Evolutionary conservation across 2,888 invertebrate species (phyloP).

Genomic region (Tachina fera): DNA sequence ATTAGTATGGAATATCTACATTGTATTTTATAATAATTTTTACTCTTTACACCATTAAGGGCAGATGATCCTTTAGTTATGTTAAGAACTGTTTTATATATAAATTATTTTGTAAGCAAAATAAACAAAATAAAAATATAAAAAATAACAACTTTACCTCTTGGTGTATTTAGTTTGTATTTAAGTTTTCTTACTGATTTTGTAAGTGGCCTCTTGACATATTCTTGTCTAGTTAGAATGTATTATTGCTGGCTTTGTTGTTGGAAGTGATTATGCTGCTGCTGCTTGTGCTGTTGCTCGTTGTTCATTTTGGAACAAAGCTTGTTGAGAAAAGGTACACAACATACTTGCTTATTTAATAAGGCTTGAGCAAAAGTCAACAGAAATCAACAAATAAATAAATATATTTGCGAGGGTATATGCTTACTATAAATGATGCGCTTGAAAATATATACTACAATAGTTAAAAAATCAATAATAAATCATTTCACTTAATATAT

Average conservation of each 20-base stretch:
- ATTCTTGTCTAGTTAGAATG: conserved; percentile 43
- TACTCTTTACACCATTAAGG: too few relatives aligned
- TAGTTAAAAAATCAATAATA: not conserved
- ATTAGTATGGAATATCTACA: too few relatives aligned
- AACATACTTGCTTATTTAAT: conserved; percentile 43
- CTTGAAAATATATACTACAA: not conserved
- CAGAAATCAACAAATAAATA: conserved; percentile 42
- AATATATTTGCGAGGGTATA: not conserved
- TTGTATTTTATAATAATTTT: too few relatives aligned
- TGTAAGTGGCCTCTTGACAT: conserved; percentile 67
- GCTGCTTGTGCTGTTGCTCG: conserved; percentile 28
- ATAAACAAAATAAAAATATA: not conserved
- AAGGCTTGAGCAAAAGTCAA: conserved; percentile 48
- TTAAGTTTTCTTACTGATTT: conserved; percentile 47
- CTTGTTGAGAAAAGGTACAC: conserved; percentile 9
- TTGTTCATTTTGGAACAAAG: conserved; percentile 40
- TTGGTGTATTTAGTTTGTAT: conserved; percentile 44
- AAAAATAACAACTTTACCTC: conserved; percentile 4
- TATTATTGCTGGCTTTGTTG: not conserved
- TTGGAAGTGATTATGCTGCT: not conserved
- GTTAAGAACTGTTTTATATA: not conserved
- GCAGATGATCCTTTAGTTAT: not conserved
- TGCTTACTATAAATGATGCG: conserved; percentile 28
- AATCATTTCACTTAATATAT: too few relatives aligned
- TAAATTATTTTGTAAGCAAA: not conserved